phyloP scores from a whole-genome alignment of 2,888 invertebrate genomes.

The Plagodis pulveraria region DNA sequence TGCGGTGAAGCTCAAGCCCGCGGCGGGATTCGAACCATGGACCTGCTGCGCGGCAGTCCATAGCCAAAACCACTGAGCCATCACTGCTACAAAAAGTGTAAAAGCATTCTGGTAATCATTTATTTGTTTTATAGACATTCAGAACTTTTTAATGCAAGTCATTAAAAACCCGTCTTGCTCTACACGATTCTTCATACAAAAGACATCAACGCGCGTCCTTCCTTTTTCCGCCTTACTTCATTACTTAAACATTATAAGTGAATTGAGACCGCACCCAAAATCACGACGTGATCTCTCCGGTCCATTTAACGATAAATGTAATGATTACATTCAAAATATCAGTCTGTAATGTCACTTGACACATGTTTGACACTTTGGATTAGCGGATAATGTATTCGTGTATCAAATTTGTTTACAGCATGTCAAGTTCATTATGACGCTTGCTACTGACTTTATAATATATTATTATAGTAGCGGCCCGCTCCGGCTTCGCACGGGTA shows the following conservation, averaged over 20 bases:
- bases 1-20: too few relatives aligned
- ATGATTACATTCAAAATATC: slow-evolving; percentile 14
- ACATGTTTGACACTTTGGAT: slow-evolving; percentile 8
- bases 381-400: slow-evolving; percentile 14
- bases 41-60: too few relatives aligned
- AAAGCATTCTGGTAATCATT: too few relatives aligned
- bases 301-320: slow-evolving; percentile 20
- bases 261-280: slow-evolving; percentile 20
- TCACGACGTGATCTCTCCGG: slow-evolving; percentile 14
- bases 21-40: too few relatives aligned
- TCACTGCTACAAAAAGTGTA: too few relatives aligned
- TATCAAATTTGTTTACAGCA: slow-evolving; percentile 2
- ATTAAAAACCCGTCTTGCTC: too few relatives aligned
- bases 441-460: background rate
- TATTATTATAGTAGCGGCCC: too few relatives aligned
- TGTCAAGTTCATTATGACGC: background rate
- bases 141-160: too few relatives aligned
- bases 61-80: too few relatives aligned
- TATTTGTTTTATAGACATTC: too few relatives aligned
- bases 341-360: slow-evolving; percentile 19
- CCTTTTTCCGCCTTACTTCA: background rate
- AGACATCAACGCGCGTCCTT: slow-evolving; percentile 24
- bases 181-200: background rate
- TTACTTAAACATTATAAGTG: slow-evolving; percentile 9
- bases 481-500: too few relatives aligned